Conservation (phyloP, 2,113 vertebrate genomes). For the Alaudala cheleensis region DNA sequence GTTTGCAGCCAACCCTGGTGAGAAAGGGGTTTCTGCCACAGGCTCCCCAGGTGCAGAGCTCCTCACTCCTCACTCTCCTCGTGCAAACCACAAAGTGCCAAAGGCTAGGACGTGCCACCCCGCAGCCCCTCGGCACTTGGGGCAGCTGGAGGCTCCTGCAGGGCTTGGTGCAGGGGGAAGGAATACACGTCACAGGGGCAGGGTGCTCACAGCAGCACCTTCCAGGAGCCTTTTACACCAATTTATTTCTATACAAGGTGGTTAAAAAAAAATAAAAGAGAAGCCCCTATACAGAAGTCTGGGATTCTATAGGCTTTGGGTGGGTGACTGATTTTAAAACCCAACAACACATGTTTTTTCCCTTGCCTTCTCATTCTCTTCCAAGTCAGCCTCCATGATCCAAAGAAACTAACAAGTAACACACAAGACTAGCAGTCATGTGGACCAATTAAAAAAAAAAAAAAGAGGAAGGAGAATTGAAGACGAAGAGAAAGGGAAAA, state of each 20-base stretch:
- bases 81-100: not conserved
- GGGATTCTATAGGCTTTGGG: slow-evolving; percentile 52
- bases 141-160: not conserved
- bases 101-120: not conserved
- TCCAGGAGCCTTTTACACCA: slow-evolving; percentile 74
- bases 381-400: slow-evolving; percentile 67
- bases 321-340: slow-evolving; percentile 61
- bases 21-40: not conserved
- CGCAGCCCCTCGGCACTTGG: accelerated
- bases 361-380: slow-evolving; percentile 64
- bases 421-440: slow-evolving; percentile 68
- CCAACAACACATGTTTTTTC: slow-evolving; percentile 68
- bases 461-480: not conserved
- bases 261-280: slow-evolving; percentile 60
- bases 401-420: slow-evolving; percentile 60
- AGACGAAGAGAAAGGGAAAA: slow-evolving; percentile 53
- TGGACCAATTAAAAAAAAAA: slow-evolving; percentile 58
- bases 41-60: not conserved
- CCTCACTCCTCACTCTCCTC: accelerated
- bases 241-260: slow-evolving; percentile 82
- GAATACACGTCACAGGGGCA: slow-evolving; percentile 48
- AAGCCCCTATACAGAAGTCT: slow-evolving; percentile 53
- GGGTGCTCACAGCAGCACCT: slow-evolving; percentile 57
- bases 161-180: not conserved
- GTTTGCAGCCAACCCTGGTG: not conserved